Base-by-base conservation (phyloP, 1,140 invertebrate species). In the Bombus pyrosoma region DNA sequence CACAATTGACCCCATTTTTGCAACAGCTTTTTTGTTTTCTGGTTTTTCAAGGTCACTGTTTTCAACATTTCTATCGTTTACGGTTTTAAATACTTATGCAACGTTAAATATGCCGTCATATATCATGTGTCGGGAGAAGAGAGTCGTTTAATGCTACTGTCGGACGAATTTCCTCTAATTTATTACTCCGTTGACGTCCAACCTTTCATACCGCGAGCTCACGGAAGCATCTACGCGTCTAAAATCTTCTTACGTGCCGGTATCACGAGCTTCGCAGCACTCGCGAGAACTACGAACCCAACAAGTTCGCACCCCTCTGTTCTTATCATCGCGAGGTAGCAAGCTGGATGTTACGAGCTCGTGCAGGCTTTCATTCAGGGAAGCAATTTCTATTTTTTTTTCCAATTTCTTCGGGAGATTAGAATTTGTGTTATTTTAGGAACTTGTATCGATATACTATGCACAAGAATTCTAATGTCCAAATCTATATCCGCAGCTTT, bases 131-230 rank as follows among this genome's bases (percentile, higher is more conserved):
- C n/a, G 76, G 18, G 53, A 32, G 68, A 22, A 22, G 73, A 57
- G 43, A 53, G 47, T 79, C 75, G 47, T 85, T 69, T 81, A 81
- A 85, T 74, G 71, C 84, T 34, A 77, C 43, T 39, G 75, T 59
- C 76, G 69, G 86, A 87, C 62, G 86, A 79, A 79, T 84, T 84
- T 80, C 86, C 53, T 78, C 68, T 77, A 85, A 87, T 87, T 87
- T 87, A 87, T 87, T 78, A 85, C 82, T 57, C 82, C 59, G 81
- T 87, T 87, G 86, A 87, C 75, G 81, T 85, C 59, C 76, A 78
- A 85, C 82, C 81, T 84, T 79, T 84, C 86, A 75, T 59, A n/a
- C 57, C 43, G 62, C 68, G 69, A 66, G 66, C 72, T 86, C 82
- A 71, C 69, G 75, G 68, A 75, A 84, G 76, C 68, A 85, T 76